Evolutionary conservation across 2,797 vertebrate species (phyloP), one percentile per base, ranked within the genome.

Genomic region (Siniperca obscura): DNA sequence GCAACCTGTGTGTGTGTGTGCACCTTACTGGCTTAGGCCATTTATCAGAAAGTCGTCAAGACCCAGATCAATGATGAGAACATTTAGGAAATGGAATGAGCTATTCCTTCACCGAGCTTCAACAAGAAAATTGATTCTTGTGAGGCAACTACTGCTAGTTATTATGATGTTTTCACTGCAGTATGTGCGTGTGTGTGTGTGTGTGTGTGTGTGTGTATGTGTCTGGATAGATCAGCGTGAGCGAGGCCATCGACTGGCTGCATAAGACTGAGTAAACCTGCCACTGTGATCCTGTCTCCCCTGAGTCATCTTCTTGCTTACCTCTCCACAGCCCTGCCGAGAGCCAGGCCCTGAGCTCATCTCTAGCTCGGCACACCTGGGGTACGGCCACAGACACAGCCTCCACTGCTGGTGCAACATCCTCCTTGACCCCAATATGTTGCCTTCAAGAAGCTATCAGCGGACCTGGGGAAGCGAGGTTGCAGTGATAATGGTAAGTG

Each of bases 81-180:
- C 84, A 83, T 89, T 90, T 81, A 87, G 78, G 71, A 92, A 91
- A 87, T 84, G 67, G 61, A 93, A 78, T 79, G 84, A 93, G 79
- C 78, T 59, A 60, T 80, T 86, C 60, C 70, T 82, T 84, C 77
- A 59, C 22, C 0, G 2, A 42, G 57, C 65, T 52, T 86, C 61
- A 77, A 42, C 19, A 52, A 70, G 56, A 79, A 87, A 90, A 92
- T 88, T 78, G 85, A 92, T 90, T 89, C 42, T 62, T 76, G 60
- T 30, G 53, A 86, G 68, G 27, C 56, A 48, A 62, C 46, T 59
- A 56, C 66, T 80, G 40, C 57, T 83, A 56, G 38, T 87, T 73
- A 71, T 83, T 81, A 84, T 81, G 82, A 80, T 79, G 77, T 87
- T 87, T 87, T 76, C 81, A 60, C 75, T 77, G 40, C 70, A 22